Evolutionary conservation across 2,113 vertebrate genomes (phyloP).

Genomic region (Verasper variegatus): DNA sequence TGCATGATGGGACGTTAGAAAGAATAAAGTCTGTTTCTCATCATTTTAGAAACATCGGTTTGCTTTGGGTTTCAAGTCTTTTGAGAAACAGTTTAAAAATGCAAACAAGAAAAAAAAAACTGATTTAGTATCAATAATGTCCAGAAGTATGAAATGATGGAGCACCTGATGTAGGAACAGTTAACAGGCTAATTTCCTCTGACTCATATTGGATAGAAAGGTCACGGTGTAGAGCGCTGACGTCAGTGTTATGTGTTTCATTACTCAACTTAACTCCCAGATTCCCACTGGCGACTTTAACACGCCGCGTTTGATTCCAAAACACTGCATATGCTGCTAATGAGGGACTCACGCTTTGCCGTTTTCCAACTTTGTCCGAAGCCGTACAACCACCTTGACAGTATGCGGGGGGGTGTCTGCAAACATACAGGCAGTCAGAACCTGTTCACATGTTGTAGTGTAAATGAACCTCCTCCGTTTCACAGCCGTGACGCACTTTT

Average conservation of each 20-base stretch:
- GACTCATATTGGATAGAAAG: conserved; percentile 28
- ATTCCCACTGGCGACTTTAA: not conserved
- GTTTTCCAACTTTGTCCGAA: not conserved
- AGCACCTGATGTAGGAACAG: too few species aligned
- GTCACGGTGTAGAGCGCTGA: not conserved
- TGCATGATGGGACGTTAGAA: not conserved
- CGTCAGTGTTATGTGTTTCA: conserved; percentile 6
- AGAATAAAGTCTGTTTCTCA: not conserved
- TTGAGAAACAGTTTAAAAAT: too few species aligned
- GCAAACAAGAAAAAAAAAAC: too few species aligned
- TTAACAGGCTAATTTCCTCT: not conserved
- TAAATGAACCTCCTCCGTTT: not conserved
- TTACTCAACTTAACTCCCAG: not conserved
- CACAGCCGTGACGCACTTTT: not conserved
- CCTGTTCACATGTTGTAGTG: conserved; percentile 20
- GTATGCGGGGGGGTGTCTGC: too few species aligned
- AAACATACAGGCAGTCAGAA: too few species aligned
- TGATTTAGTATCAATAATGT: too few species aligned
- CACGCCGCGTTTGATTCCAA: not conserved
- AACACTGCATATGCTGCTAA: not conserved
- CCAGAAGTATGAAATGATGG: too few species aligned
- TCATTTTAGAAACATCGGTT: not conserved
- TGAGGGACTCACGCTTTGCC: not conserved
- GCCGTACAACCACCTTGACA: too few species aligned
- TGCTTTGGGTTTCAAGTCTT: not conserved